phyloP scores from a whole-genome alignment of 2,888 invertebrate genomes.

The Heliconius erato region DNA sequence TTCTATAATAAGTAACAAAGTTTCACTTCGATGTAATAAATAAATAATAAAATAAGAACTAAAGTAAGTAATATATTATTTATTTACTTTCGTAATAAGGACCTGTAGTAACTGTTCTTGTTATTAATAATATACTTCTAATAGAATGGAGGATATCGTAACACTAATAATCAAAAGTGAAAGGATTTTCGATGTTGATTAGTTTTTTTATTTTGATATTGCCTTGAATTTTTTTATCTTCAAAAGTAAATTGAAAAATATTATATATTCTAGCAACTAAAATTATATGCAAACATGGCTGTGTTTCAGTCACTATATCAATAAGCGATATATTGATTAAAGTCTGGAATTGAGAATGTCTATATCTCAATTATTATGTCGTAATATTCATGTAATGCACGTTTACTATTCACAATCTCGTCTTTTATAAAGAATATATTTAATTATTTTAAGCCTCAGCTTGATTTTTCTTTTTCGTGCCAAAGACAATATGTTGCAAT shows the following conservation, averaged over 20 bases:
- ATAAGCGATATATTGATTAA: background rate
- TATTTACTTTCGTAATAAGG: too few species aligned
- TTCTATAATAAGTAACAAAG: too few species aligned
- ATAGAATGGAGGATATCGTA: constrained; percentile 3
- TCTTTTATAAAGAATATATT: background rate
- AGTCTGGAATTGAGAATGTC: background rate
- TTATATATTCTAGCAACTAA: background rate
- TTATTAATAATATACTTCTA: background rate
- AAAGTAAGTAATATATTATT: too few species aligned
- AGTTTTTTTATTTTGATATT: background rate
- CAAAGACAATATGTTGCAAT: too few species aligned
- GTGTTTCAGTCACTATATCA: background rate
- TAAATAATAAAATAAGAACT: too few species aligned
- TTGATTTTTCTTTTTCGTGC: too few species aligned
- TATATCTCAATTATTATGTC: background rate
- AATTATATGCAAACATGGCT: background rate
- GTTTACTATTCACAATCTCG: background rate
- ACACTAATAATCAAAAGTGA: background rate
- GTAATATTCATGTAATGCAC: background rate
- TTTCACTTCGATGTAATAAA: too few species aligned
- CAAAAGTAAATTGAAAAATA: constrained; percentile 8
- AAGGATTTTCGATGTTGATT: constrained; percentile 16
- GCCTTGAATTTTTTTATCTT: constrained; percentile 23
- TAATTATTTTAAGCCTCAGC: too few species aligned
- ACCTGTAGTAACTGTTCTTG: background rate